Base-by-base conservation (phyloP, 2,113 vertebrate species). In the Pachypanchax playfairii region DNA sequence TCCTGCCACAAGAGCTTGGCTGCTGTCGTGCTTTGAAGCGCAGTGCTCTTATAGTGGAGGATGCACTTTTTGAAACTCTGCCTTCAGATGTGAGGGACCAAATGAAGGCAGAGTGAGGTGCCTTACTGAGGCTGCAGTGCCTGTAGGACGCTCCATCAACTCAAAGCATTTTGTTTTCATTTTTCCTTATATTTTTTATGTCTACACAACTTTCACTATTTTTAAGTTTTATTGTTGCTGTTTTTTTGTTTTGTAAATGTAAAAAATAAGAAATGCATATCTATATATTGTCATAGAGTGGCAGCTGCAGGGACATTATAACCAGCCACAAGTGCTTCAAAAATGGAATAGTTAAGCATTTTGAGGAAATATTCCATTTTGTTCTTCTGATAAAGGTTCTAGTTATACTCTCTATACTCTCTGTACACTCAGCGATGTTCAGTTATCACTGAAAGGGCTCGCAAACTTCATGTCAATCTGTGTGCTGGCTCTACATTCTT, bases 1-100 rank as follows among this genome's bases (percentile, higher is more conserved):
- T 84, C 48, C 91, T 99, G 41, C 97, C 97, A 7, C 89, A 93
- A 0, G 96, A 99, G 85, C 92, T 99, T 0, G 94, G 94, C 0
- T 92, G 86, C 65, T 99, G 97, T 44, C 88, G 93, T 33, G 88
- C 94, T 81, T 89, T 99, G 85, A 99, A 98, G 81, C 83, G 90
- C 73, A 92, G 86, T 57, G 93, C 94, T 53, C 91, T 99, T 65
- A 83, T 91, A 41, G 95, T 97, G 20, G 97, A 99, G 89, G 95
- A 97, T 4, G 75, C 90, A 50, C 90, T 98, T 70, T 98, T 98
- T 91, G 95, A 98, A 88, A 97, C 95, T 4, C 83, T 99, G 91
- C 97, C 96, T 86, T 96, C 94, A 64, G 96, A 98, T 31, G 72
- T 98, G 88, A 94, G 94, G 90, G 96, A 97, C 78, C 93, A 97